Evolutionary conservation across 2,113 vertebrate genomes (phyloP), one percentile per base, ranked within the genome.

Genomic region (Shinisaurus crocodilurus): DNA sequence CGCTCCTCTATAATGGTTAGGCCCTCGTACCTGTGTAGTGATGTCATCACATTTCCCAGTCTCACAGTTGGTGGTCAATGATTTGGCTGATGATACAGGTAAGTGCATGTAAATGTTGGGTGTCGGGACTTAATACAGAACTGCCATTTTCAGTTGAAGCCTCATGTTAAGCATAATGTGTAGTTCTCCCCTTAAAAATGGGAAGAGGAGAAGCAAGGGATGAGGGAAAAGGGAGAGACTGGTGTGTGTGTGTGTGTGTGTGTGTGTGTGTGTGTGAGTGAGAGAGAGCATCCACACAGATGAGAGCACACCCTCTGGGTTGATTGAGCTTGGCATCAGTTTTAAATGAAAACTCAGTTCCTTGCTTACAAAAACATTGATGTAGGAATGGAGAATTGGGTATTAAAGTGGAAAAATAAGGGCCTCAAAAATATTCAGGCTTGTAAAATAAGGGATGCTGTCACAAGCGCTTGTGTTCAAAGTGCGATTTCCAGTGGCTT

Each of bases 311-410:
- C 45, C 25, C 85, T 43, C 16, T 90, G 23, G 54, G 63, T 85
- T 93, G 90, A 91, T 87, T 86, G 80, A 85, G 80, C 69, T 34
- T 89, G 84, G 76, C 80, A 23, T 43, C 80, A 1, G 70, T 83
- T 94, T 90, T 88, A 27, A 54, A 37, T 90, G 89, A 80, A 89
- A 0, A 67, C 89, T 18, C n/a, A 81, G 54, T 84, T 57, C 69
- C 45, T 80, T 25, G 23, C 88, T 79, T 77, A 16, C 1, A 50
- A 37, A 70, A 6, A 3, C 37, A 85, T 87, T 82, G 13, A 85
- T 57, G 86, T 82, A 77, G 37, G 54, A 86, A 90, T 89, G 87
- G 92, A 57, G 37, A 81, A 90, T 43, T 77, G 76, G 92, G 65
- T 92, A 84, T 12, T 10, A 90, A 90, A 83, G 81, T 83, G 79